phyloP scores from a whole-genome alignment of 2,888 invertebrate genomes.

The Eurois occulta region DNA sequence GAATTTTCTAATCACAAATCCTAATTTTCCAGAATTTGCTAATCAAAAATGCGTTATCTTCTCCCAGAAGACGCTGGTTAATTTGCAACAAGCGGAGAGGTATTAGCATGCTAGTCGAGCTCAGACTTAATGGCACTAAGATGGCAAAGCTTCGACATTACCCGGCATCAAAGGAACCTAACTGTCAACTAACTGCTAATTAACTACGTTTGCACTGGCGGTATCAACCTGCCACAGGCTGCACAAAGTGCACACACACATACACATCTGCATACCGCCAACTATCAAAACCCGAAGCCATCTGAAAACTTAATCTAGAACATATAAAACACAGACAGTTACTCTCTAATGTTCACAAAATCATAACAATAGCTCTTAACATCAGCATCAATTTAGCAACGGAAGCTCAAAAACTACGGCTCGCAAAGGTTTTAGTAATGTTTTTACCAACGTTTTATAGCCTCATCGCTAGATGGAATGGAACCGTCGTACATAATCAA shows the following conservation, averaged over 20 bases:
- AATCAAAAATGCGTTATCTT: conserved; percentile 17
- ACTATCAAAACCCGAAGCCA: conserved; percentile 67
- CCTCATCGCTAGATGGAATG: conserved; percentile 87
- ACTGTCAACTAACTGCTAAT: conserved; percentile 83
- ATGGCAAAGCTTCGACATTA: conserved; percentile 75
- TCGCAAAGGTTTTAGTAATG: conserved; percentile 85
- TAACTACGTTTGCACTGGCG: conserved; percentile 76
- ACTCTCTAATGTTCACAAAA: conserved; percentile 69
- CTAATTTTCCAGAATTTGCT: not conserved
- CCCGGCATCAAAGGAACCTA: conserved; percentile 80
- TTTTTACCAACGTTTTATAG: conserved; percentile 86
- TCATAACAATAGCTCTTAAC: conserved; percentile 84
- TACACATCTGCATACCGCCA: conserved; percentile 70
- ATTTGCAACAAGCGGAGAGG: conserved; percentile 33
- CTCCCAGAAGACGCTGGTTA: conserved; percentile 28
- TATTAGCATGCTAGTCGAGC: conserved; percentile 55
- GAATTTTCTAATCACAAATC: too few relatives aligned
- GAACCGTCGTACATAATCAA: conserved; percentile 88
- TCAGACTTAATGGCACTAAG: conserved; percentile 71
- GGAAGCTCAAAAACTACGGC: conserved; percentile 87
- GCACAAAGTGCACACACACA: conserved; percentile 68
- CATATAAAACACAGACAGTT: conserved; percentile 67
- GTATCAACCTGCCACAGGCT: conserved; percentile 66
- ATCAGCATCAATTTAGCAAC: conserved; percentile 88
- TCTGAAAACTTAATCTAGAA: conserved; percentile 71